Conservation (phyloP, 2,888 invertebrate genomes). For the Sipha maydis region DNA sequence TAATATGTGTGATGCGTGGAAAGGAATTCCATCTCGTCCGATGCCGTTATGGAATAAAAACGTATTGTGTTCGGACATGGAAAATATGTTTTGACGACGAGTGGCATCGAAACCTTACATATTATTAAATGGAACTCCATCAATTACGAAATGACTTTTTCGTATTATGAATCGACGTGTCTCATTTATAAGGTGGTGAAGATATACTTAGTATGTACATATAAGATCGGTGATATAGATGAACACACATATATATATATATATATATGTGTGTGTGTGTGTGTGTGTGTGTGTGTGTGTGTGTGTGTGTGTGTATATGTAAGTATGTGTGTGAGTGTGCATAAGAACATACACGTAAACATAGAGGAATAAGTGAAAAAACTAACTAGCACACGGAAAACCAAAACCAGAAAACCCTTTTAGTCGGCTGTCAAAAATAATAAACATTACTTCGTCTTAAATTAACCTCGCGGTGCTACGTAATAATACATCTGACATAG, state of each 20-base stretch:
- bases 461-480: constrained; percentile 25
- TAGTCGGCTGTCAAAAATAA: constrained; percentile 60
- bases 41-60: not conserved
- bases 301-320: not conserved
- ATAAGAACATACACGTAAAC: not conserved
- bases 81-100: not conserved
- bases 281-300: not conserved
- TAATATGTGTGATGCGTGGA: not conserved
- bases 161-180: constrained; percentile 36
- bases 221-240: not conserved
- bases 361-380: constrained; percentile 25
- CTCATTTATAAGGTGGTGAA: not conserved
- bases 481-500: not conserved
- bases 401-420: constrained; percentile 61
- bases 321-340: not conserved
- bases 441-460: constrained; percentile 51
- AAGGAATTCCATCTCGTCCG: constrained; percentile 21
- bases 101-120: constrained; percentile 21
- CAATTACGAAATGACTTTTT: constrained; percentile 48
- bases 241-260: not conserved
- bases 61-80: not conserved
- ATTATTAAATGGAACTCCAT: constrained; percentile 13
- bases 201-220: not conserved
- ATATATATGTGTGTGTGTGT: not conserved
- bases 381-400: constrained; percentile 27